Evolutionary conservation across 2,888 invertebrate species (phyloP).

Genomic region (Thumatha senex): DNA sequence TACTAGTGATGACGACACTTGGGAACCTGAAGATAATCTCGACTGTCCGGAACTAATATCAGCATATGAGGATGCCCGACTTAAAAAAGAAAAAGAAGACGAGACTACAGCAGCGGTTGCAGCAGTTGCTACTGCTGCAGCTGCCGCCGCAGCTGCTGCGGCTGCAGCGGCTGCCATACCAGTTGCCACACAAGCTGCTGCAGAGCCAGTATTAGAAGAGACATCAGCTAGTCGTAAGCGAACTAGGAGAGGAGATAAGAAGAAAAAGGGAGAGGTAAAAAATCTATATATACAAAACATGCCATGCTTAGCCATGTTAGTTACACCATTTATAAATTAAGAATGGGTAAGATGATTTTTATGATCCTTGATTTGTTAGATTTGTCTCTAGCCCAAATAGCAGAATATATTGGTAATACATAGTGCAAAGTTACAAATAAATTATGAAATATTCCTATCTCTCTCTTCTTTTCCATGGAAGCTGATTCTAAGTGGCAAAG

Average conservation of each 20-base stretch:
- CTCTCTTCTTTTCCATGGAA: no score
- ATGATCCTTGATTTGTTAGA: no score
- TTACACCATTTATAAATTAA: no score
- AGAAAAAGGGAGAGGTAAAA: constrained; percentile 58
- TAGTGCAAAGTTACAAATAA: no score
- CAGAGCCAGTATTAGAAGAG: constrained; percentile 51
- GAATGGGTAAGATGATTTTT: no score
- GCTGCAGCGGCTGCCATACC: constrained; percentile 23
- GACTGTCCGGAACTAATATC: constrained; percentile 90
- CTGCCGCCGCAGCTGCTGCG: constrained; percentile 15
- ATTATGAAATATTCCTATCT: no score
- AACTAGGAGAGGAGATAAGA: constrained; percentile 53
- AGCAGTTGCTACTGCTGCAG: constrained; percentile 16
- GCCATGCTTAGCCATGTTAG: no score
- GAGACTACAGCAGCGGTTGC: constrained; percentile 31
- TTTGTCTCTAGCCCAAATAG: no score
- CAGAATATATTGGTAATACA: no score
- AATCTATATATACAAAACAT: neutral
- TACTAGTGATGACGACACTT: constrained; percentile 89
- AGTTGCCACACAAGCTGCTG: constrained; percentile 9
- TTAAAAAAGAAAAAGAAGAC: constrained; percentile 66
- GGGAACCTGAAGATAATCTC: constrained; percentile 92
- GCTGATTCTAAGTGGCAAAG: no score
- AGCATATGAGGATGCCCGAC: constrained; percentile 87
- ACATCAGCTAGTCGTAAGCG: constrained; percentile 54